These are phyloP conservation scores for Eupeodes latifasciatus DNA, from an alignment of 2,888 invertebrate genomes.

Conservation along the genomic window DNA sequence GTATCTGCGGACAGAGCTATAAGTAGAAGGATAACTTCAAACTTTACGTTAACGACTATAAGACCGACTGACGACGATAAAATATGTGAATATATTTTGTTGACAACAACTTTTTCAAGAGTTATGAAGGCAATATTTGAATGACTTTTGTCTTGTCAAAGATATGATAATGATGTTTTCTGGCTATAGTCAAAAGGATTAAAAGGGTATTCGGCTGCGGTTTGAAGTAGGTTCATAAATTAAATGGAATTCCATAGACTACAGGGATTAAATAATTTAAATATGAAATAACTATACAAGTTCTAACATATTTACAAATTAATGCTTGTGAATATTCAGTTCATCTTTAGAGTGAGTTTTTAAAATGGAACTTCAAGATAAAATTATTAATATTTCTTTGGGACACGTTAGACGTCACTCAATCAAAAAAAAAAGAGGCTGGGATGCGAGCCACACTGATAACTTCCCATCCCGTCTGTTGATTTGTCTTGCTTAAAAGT, in stretches of 20 bases:
- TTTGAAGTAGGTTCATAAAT: background rate
- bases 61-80: too few species aligned
- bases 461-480: too few species aligned
- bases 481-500: too few species aligned
- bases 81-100: background rate
- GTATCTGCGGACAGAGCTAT: background rate
- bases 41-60: conserved; percentile 1
- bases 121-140: conserved; percentile 1
- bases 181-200: background rate
- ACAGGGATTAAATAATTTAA: background rate
- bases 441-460: too few species aligned
- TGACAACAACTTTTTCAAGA: conserved; percentile 20
- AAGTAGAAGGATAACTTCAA: conserved; percentile 18
- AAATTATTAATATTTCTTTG: too few species aligned
- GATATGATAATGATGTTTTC: background rate
- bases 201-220: background rate
- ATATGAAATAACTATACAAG: background rate
- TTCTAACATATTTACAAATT: background rate
- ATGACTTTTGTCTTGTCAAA: background rate
- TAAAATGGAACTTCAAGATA: too few species aligned
- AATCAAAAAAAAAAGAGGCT: too few species aligned
- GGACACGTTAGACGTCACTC: too few species aligned
- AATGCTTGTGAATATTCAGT: too few species aligned
- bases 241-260: background rate
- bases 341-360: too few species aligned